Evolutionary conservation across 2,888 invertebrate species (phyloP), one percentile per base, ranked within the genome.

Genomic region (Tetramorium bicarinatum): DNA sequence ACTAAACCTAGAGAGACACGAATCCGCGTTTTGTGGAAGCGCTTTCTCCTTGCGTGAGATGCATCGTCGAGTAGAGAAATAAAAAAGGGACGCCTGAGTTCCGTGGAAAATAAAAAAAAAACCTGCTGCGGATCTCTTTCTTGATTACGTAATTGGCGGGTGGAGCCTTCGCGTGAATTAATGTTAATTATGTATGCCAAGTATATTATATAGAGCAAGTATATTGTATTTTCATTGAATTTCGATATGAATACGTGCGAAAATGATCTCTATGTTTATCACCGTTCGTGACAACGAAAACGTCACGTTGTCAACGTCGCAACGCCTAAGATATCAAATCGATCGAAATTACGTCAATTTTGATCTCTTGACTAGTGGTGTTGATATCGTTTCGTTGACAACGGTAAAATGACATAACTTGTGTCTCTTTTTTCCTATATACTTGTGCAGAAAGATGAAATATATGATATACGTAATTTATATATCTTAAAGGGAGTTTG

Each of bases 1-100:
- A 82, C 54, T 82, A 86, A 64, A 67, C 72, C 76, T 67, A 79
- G 72, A 69, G 64, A 62, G 76, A 80, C 59, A 80, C 47, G 52
- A 61, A 9, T 74, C 47, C 44, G 56, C 56, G 56, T 77, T 77
- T 77, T 67, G 44, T 77, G 44, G 29, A 80, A 80, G 38, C 74
- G 74, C 80, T 72, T 74, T 72, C 80, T 80, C 71, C 38, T 80
- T 13, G 18, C 34, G 34, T 13, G 69, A 72, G 59, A 62, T 44
- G 49, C n/a, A 69, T 59, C 44, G 59, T 44, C 1, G 41, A 54
- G 54, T 38, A 56, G 25, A 56, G 8, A 44, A 44, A 44, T 1
- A 38, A 71, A 54, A 11, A 67, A 67, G 47, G 4, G 18, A 49
- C 52, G 21, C 64, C 4, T 44, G 18, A 59, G 34, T 54, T 2